phyloP scores from a whole-genome alignment of 1,140 invertebrate species.

The Cyrtorhinus lividipennis region DNA sequence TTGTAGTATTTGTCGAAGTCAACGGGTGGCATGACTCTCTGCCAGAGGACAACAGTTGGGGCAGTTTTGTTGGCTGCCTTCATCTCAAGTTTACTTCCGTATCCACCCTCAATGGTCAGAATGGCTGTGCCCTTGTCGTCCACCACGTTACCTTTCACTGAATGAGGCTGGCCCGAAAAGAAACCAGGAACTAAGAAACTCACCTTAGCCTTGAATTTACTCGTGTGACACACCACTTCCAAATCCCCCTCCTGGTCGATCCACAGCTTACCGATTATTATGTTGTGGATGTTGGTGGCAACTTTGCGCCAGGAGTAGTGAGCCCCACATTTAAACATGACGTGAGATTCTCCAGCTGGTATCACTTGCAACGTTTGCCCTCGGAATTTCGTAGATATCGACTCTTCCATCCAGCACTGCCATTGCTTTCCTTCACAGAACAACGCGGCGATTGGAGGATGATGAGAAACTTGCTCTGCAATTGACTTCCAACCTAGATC shows the following conservation, averaged over 20 bases:
- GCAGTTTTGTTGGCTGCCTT: too few relatives aligned
- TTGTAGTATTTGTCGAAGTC: conserved; percentile 31
- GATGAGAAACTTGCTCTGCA: conserved; percentile 90
- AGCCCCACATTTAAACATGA: conserved; percentile 38
- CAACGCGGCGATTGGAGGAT: conserved; percentile 91
- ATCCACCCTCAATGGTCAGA: conserved; percentile 71
- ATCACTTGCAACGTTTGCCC: conserved; percentile 92
- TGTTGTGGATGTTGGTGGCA: conserved; percentile 97
- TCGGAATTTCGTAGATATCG: conserved; percentile 94
- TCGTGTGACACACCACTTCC: conserved; percentile 81
- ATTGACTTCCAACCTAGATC: conserved; percentile 90
- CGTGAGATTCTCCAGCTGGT: conserved; percentile 70
- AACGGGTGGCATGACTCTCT: conserved; percentile 55
- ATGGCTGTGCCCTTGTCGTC: conserved; percentile 42
- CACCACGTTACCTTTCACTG: conserved; percentile 55
- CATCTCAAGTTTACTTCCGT: conserved; percentile 83
- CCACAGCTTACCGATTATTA: conserved; percentile 97
- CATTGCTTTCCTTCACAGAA: conserved; percentile 74
- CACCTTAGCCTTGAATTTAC: conserved; percentile 83
- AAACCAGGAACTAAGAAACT: conserved; percentile 70
- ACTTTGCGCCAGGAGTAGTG: conserved; percentile 97
- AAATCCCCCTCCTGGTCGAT: conserved; percentile 98
- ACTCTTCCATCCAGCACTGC: conserved; percentile 93
- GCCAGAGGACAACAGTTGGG: conserved; percentile 73
- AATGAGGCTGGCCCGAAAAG: conserved; percentile 40